A percentile compares a stretch with the other conserved stretches of the same genome.
Conservation (phyloP, 2,797 vertebrate species). For the Arrhamphus sclerolepis region DNA sequence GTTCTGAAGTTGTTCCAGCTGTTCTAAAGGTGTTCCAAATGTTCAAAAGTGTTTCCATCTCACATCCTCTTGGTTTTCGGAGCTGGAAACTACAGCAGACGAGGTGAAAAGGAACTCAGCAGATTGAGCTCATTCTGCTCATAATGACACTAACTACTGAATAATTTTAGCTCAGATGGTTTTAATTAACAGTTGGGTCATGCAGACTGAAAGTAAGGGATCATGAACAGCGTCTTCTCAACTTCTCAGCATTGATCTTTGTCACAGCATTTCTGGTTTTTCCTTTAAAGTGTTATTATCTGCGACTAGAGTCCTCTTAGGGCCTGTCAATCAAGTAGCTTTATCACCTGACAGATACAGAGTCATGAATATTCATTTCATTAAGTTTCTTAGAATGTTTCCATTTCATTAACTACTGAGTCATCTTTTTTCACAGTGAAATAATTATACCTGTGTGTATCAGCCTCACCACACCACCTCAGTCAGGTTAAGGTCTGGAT, state of each 20-base stretch:
- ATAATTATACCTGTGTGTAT: too few species aligned
- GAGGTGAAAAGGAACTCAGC: slow-evolving; percentile 17
- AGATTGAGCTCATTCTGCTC: slow-evolving; percentile 32
- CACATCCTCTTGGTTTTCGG: too few species aligned
- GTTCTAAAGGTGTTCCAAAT: too few species aligned
- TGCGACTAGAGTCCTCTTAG: too few species aligned
- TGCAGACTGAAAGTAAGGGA: slow-evolving; percentile 25
- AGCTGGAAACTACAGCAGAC: too few species aligned
- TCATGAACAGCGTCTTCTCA: slow-evolving; percentile 1
- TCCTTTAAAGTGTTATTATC: not conserved
- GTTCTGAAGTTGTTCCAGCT: too few species aligned
- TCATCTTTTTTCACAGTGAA: slow-evolving; percentile 1
- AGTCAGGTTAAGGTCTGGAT: too few species aligned
- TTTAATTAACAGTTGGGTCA: slow-evolving; percentile 39
- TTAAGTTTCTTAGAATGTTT: not conserved
- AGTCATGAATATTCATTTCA: not conserved
- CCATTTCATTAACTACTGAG: not conserved
- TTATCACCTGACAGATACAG: too few species aligned
- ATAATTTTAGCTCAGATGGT: slow-evolving; percentile 34
- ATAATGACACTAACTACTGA: slow-evolving; percentile 45
- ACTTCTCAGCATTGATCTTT: not conserved
- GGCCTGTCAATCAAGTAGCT: too few species aligned
- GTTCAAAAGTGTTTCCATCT: too few species aligned
- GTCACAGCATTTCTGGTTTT: not conserved
- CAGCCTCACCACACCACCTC: too few species aligned